Conservation (phyloP, 2,113 vertebrate genomes). For the Cercopithecus mona region DNA sequence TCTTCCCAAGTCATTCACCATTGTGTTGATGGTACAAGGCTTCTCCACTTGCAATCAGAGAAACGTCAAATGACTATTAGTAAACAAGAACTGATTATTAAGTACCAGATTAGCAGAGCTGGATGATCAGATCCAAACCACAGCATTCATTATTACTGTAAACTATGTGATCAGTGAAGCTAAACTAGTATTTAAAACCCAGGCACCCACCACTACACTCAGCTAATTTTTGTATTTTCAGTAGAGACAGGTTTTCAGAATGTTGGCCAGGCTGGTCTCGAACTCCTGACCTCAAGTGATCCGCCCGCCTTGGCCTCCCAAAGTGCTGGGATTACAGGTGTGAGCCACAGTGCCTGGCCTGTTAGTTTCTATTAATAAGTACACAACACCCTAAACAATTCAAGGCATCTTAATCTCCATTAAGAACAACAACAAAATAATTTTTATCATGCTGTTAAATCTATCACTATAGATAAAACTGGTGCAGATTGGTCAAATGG, state of each 20-base stretch:
- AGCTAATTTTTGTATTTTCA: too few species aligned
- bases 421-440: neutral
- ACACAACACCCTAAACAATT: too few species aligned
- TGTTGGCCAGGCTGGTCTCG: too few species aligned
- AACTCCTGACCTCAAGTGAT: too few species aligned
- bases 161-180: neutral
- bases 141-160: neutral
- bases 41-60: neutral
- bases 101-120: neutral
- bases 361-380: too few species aligned
- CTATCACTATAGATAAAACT: neutral
- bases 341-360: too few species aligned
- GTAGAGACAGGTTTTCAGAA: neutral
- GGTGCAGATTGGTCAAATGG: too few species aligned
- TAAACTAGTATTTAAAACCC: slow-evolving; percentile 6
- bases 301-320: too few species aligned
- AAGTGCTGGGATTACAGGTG: too few species aligned
- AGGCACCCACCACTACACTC: too few species aligned
- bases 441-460: neutral
- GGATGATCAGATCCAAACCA: neutral
- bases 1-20: neutral
- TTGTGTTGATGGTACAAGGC: neutral
- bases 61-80: neutral
- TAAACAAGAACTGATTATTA: slow-evolving; percentile 31
- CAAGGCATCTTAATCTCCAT: neutral